Base-by-base conservation (phyloP, 2,888 invertebrate species). In the Ephialtes manifestator region DNA sequence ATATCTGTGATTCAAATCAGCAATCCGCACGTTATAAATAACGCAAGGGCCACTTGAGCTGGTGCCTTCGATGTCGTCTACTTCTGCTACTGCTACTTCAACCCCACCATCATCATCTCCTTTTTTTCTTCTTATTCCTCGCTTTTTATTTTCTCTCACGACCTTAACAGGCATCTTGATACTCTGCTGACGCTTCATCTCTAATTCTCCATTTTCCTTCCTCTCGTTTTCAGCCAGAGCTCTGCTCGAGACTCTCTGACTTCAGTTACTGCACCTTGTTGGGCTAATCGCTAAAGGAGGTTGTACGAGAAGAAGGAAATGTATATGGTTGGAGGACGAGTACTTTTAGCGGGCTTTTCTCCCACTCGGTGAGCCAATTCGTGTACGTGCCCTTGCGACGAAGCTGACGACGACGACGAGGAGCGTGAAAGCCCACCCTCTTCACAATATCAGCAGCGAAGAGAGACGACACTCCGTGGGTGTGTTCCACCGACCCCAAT, bases 1-100 rank as follows among this genome's bases (percentile, higher is more conserved):
- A 67, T 72, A 85, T 85, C 80, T 85, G 85, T 80, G 68, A 85
- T 85, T 85, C 85, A 80, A 85, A 85, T 83, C 72, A 85, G 82
- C 60, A 67, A 80, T 65, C 67, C 67, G 58, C 72, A 72, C 58
- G 71, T 80, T 80, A 80, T 85, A 85, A 80, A 85, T 82, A 85
- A 85, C 80, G 67, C 71, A 72, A 82, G 79, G 71, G 20, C 75
- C 65, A 79, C 79, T 85, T 46, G 39, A 81, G 48, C 55, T 24
- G 28, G 18, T 70, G n/a, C 65, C 71, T 63, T 58, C 70, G 51
- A 58, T 70, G 43, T 79, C 60, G 18, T 72, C 8, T 13, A 72
- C 72, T 60, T 1, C 24, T 24, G 20, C 48, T 71, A 13, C 20
- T 51, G 48, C 48, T 43, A 68, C 81, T 74, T 35, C 28, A 24